Conservation (phyloP, 2,113 vertebrate species). For the Daboia siamensis region DNA sequence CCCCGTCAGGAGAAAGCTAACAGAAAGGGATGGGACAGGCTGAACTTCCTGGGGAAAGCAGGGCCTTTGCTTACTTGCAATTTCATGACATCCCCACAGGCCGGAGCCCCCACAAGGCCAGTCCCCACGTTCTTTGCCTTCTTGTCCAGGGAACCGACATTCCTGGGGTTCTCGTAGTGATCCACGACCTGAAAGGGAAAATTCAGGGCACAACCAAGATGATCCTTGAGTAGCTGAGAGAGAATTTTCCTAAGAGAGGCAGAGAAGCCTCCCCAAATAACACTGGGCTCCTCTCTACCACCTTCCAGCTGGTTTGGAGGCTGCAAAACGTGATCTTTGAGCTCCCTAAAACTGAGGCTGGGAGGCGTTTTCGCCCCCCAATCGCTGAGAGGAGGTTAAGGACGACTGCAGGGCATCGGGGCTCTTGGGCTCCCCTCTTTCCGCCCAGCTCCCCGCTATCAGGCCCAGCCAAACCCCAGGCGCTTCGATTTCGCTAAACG, state of each 20-base stretch:
- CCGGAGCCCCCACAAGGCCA: conserved; percentile 91
- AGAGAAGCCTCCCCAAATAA: background rate
- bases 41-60: no score
- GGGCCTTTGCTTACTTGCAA: conserved; percentile 77
- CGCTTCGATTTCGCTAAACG: background rate
- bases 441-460: background rate
- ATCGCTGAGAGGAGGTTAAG: background rate
- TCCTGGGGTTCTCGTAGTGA: conserved; percentile 96
- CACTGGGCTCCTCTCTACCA: background rate
- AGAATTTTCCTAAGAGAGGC: no score
- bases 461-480: background rate
- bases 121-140: conserved; percentile 90
- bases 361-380: background rate
- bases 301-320: background rate
- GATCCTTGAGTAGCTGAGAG: background rate
- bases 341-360: background rate
- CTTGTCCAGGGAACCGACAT: conserved; percentile 91
- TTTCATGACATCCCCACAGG: conserved; percentile 97
- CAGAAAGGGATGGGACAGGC: no score
- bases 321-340: rapidly evolving
- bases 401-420: background rate
- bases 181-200: conserved; percentile 85
- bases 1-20: background rate
- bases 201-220: background rate
- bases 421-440: background rate